These are phyloP conservation scores for Xestia c-nigrum DNA, from an alignment of 2,888 invertebrate species.

Conservation along the genomic window DNA sequence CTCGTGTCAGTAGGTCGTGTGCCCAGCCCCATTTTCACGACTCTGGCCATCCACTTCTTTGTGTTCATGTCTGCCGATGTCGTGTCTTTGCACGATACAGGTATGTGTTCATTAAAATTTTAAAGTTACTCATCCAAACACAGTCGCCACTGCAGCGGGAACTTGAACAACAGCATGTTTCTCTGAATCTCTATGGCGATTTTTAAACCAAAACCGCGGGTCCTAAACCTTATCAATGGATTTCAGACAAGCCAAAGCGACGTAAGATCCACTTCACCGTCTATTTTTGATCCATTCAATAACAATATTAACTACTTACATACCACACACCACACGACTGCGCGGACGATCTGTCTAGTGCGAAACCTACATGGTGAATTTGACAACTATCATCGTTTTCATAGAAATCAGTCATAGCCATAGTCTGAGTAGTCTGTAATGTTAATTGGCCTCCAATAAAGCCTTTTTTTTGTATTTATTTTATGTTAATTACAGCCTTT, in stretches of 20 bases:
- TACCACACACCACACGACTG: too few species aligned
- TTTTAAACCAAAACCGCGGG: too few species aligned
- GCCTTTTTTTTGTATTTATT: not conserved
- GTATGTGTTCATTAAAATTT: constrained; percentile 51
- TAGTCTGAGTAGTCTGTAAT: too few species aligned
- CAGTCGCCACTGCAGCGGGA: not conserved
- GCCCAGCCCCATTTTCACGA: constrained; percentile 69
- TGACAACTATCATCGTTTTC: not conserved
- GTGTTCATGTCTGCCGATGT: constrained; percentile 72
- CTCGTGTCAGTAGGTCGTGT: constrained; percentile 72
- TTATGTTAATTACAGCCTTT: not conserved
- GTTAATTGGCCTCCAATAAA: not conserved
- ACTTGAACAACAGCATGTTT: not conserved
- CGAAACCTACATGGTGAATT: not conserved
- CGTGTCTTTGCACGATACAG: constrained; percentile 76
- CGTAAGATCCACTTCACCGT: too few species aligned
- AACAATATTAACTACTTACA: too few species aligned
- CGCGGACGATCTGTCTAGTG: not conserved
- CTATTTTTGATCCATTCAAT: too few species aligned
- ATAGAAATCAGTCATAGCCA: not conserved
- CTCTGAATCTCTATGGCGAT: too few species aligned
- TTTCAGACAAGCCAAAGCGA: not conserved
- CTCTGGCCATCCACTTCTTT: constrained; percentile 68
- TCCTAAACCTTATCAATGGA: not conserved
- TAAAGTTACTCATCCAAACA: not conserved